phyloP scores from a whole-genome alignment of 2,888 invertebrate species.

The Tillus elongatus region DNA sequence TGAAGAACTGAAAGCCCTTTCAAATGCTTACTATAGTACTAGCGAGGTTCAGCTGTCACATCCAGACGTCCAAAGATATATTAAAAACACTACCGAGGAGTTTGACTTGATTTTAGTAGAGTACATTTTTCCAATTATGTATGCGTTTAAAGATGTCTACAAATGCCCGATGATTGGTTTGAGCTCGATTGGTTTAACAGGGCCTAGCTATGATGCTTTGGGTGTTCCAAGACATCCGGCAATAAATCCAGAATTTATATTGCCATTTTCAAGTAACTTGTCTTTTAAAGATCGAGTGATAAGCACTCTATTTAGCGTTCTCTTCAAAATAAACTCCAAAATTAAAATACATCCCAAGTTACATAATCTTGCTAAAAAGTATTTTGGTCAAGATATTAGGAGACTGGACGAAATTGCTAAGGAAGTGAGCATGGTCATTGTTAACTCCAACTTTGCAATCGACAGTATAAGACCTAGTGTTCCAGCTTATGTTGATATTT shows the following conservation, averaged over 20 bases:
- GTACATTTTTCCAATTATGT: slow-evolving; percentile 26
- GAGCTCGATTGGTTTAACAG: slow-evolving; percentile 26
- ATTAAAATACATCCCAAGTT: slow-evolving; percentile 14
- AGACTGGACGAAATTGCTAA: slow-evolving; percentile 20
- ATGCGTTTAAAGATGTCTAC: slow-evolving; percentile 31
- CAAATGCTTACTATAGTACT: slow-evolving; percentile 14
- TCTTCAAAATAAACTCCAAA: slow-evolving; percentile 11
- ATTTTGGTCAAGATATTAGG: slow-evolving; percentile 24
- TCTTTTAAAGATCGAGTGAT: slow-evolving; percentile 29
- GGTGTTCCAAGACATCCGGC: slow-evolving; percentile 35
- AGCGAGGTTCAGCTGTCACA: slow-evolving; percentile 21
- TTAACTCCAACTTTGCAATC: slow-evolving; percentile 25
- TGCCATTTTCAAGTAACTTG: slow-evolving; percentile 25
- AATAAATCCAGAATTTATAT: slow-evolving; percentile 30
- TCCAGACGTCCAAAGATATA: slow-evolving; percentile 26
- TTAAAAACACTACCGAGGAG: slow-evolving; percentile 26
- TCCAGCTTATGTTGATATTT: slow-evolving; percentile 25
- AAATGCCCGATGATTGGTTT: slow-evolving; percentile 35
- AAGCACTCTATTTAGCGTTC: slow-evolving; percentile 19
- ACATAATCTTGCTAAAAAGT: slow-evolving; percentile 21
- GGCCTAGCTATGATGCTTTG: slow-evolving; percentile 24
- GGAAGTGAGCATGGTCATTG: slow-evolving; percentile 27
- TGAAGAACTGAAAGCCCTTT: slow-evolving; percentile 17
- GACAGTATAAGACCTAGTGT: slow-evolving; percentile 23
- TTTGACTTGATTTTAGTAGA: slow-evolving; percentile 35